Percentiles rank a stretch among this genome's conserved stretches.
Evolutionary conservation across 2,888 invertebrate genomes (phyloP).

Genomic region (Hyposoter didymator): DNA sequence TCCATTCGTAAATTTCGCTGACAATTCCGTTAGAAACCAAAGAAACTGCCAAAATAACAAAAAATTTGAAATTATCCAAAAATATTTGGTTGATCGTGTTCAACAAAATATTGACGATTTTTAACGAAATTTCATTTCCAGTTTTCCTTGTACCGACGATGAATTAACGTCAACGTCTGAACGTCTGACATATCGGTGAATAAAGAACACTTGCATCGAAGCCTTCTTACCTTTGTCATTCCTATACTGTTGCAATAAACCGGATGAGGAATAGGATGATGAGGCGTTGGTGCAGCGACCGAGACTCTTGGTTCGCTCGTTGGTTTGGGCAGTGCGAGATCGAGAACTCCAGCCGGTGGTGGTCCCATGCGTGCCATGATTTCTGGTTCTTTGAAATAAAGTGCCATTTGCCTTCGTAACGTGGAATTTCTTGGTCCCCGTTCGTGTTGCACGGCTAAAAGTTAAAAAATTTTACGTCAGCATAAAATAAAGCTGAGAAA

Average conservation of each 20-base stretch:
- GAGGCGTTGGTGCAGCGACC: conserved; percentile 72
- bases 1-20: too few relatives aligned
- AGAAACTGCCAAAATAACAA: too few relatives aligned
- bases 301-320: conserved; percentile 75
- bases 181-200: not conserved
- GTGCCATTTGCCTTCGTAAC: conserved; percentile 95
- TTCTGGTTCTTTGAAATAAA: conserved; percentile 90
- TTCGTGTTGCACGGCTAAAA: conserved; percentile 98
- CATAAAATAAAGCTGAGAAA: conserved; percentile 4
- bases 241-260: conserved; percentile 78
- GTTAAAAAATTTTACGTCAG: conserved; percentile 62
- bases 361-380: conserved; percentile 80
- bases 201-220: not conserved
- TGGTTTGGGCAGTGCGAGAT: conserved; percentile 85
- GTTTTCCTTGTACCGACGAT: not conserved
- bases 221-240: conserved; percentile 83
- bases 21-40: too few relatives aligned
- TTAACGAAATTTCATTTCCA: too few relatives aligned
- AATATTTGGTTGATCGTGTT: too few relatives aligned
- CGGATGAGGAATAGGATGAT: conserved; percentile 76
- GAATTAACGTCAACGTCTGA: not conserved
- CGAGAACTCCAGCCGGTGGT: conserved; percentile 83
- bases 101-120: too few relatives aligned
- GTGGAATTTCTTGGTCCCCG: conserved; percentile 98
- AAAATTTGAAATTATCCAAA: too few relatives aligned